Conservation (phyloP, 2,113 vertebrate genomes). For the Pygoscelis adeliae region DNA sequence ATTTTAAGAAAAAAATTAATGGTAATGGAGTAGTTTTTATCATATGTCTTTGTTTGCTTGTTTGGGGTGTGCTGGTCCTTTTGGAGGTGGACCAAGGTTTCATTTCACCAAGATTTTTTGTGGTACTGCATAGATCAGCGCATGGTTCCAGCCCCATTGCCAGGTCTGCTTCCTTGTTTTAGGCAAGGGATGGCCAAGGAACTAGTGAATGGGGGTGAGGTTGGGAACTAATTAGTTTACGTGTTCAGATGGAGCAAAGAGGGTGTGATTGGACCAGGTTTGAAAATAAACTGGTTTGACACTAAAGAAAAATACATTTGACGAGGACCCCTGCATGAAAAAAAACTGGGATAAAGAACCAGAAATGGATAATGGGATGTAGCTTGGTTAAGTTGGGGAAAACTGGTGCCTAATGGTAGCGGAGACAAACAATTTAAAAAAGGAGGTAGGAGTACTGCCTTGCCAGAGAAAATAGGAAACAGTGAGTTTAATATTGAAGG, state of each 20-base stretch:
- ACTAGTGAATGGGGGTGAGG: neutral
- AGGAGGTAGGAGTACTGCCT: neutral
- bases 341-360: neutral
- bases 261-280: neutral
- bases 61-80: neutral
- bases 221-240: neutral
- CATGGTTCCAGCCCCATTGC: neutral
- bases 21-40: neutral
- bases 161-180: neutral
- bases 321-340: neutral
- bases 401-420: neutral
- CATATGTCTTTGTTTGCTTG: neutral
- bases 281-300: neutral
- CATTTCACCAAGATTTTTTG: neutral
- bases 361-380: neutral
- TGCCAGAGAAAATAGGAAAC: neutral
- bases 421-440: neutral
- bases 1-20: neutral
- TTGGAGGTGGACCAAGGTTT: neutral
- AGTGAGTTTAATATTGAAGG: neutral
- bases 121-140: neutral
- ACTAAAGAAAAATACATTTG: neutral
- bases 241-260: neutral
- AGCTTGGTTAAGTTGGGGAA: neutral
- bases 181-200: neutral